A percentile compares a stretch with the other conserved stretches of the same genome.
Conservation (phyloP, 2,113 vertebrate genomes). For the Gymnogyps californianus region DNA sequence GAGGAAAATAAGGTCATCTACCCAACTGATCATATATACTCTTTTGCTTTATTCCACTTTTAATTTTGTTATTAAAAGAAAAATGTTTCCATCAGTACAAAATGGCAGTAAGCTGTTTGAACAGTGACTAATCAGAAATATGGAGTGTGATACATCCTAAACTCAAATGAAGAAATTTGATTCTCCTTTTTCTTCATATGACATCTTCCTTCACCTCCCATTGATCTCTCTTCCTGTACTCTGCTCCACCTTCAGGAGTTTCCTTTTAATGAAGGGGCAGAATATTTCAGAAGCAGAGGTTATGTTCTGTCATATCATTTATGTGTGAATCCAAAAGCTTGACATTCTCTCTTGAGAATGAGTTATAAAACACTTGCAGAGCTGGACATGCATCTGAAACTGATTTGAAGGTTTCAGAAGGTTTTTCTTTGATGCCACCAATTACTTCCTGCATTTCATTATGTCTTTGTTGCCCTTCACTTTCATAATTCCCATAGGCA, state of each 20-base stretch:
- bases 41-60: background rate
- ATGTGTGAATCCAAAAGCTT: background rate
- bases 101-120: background rate
- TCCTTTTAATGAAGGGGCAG: background rate
- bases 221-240: background rate
- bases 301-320: background rate
- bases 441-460: slow-evolving; percentile 5
- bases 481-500: background rate
- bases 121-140: background rate
- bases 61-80: background rate
- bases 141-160: background rate
- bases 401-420: background rate
- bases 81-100: background rate
- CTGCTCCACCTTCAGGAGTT: background rate
- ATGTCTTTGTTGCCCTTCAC: background rate
- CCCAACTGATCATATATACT: background rate
- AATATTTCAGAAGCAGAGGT: background rate
- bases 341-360: background rate
- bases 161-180: background rate
- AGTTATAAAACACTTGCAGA: background rate
- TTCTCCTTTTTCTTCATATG: background rate
- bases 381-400: background rate
- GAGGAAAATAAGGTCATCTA: background rate
- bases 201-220: background rate
- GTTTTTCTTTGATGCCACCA: background rate